phyloP scores from a whole-genome alignment of 1,140 invertebrate genomes.

The Pseudomyrmex dendroicus region DNA sequence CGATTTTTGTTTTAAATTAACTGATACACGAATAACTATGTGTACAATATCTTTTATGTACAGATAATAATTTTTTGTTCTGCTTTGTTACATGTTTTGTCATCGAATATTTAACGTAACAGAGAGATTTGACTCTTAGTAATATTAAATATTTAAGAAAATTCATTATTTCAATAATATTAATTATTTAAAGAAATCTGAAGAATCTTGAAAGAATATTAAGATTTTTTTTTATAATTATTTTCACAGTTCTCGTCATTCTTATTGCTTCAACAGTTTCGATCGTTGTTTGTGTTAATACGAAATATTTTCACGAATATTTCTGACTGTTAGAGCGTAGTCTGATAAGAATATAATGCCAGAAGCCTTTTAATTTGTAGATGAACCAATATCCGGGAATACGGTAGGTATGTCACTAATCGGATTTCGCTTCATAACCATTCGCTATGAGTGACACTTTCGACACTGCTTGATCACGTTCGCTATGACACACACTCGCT shows the following conservation, averaged over 20 bases:
- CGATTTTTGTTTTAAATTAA: conserved; percentile 13
- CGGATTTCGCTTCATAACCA: conserved; percentile 76
- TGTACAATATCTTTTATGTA: conserved; percentile 12
- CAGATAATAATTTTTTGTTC: conserved; percentile 17
- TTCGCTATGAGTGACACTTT: conserved; percentile 74
- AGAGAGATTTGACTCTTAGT: neutral
- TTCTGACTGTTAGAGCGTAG: neutral
- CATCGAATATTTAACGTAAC: neutral
- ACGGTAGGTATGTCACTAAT: conserved; percentile 76
- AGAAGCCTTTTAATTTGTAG: conserved; percentile 53
- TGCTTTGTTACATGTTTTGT: neutral
- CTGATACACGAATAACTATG: conserved; percentile 7
- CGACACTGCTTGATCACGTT: conserved; percentile 59
- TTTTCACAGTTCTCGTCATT: neutral
- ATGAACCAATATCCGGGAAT: conserved; percentile 8
- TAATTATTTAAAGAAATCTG: conserved; percentile 14
- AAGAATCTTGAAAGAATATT: too few species aligned
- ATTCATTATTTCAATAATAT: neutral
- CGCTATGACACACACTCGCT: conserved; percentile 50
- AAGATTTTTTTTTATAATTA: too few species aligned
- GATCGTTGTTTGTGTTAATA: too few species aligned
- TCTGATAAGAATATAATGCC: neutral
- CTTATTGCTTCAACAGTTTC: neutral
- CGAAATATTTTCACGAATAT: neutral
- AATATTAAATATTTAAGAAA: neutral